phyloP scores from a whole-genome alignment of 2,797 vertebrate species.

The Darevskia nairensis region DNA sequence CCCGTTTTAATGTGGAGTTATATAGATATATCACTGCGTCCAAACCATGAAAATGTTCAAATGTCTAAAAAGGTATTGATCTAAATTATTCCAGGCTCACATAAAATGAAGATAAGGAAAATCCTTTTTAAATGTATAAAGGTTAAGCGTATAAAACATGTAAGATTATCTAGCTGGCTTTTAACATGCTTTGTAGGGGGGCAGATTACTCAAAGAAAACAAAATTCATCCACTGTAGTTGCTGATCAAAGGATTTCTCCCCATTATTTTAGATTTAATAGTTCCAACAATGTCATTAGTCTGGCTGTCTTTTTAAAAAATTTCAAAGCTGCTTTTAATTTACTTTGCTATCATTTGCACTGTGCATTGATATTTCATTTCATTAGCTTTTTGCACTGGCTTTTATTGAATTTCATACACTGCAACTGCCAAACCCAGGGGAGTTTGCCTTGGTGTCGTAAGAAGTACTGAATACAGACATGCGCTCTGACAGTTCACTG shows the following conservation, averaged over 20 bases:
- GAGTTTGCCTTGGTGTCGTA: background rate
- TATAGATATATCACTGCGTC: slow-evolving; percentile 46
- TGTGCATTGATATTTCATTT: slow-evolving; percentile 23
- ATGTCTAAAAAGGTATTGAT: slow-evolving; percentile 58
- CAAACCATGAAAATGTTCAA: slow-evolving; percentile 49
- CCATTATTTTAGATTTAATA: slow-evolving; percentile 37
- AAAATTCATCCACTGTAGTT: slow-evolving; percentile 53
- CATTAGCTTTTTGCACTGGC: slow-evolving; percentile 26
- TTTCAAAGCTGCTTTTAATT: slow-evolving; percentile 29
- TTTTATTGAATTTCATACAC: slow-evolving; percentile 40
- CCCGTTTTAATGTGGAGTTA: slow-evolving; percentile 44
- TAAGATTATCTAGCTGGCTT: slow-evolving; percentile 55
- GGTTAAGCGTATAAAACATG: slow-evolving; percentile 51
- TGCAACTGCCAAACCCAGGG: slow-evolving; percentile 10
- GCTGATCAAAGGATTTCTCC: slow-evolving; percentile 62
- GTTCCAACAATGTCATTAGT: slow-evolving; percentile 42
- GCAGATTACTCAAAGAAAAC: slow-evolving; percentile 34
- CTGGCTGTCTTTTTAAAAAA: slow-evolving; percentile 27
- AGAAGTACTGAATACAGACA: background rate
- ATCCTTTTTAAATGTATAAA: slow-evolving; percentile 62
- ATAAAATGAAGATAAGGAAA: slow-evolving; percentile 63
- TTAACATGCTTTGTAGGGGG: slow-evolving; percentile 56
- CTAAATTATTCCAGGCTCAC: slow-evolving; percentile 55
- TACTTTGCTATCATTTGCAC: slow-evolving; percentile 14
- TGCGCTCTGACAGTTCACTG: background rate